Percentiles rank a stretch among this genome's conserved stretches.
These are phyloP conservation scores for Neoitamus cyanurus DNA, from an alignment of 2,888 invertebrate species.

Conservation along the genomic window DNA sequence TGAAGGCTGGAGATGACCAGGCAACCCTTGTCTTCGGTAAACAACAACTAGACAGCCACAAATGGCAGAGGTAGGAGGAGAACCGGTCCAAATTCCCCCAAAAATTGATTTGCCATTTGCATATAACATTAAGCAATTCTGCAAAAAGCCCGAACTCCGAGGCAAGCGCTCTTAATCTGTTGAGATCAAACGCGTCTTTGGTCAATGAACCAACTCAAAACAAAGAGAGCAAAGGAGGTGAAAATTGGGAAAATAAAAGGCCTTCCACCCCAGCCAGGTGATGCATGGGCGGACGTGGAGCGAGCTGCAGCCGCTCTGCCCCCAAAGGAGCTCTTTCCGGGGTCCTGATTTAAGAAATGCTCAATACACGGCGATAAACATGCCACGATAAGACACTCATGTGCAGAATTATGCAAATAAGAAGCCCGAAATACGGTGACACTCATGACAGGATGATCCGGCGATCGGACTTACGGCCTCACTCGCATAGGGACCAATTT, in stretches of 20 bases:
- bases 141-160: not conserved
- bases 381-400: constrained; percentile 1
- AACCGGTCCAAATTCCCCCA: constrained; percentile 2
- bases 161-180: not conserved
- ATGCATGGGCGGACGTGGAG: not conserved
- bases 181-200: not conserved
- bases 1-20: not conserved
- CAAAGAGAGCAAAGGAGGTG: not conserved
- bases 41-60: not conserved
- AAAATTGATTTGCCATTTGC: constrained; percentile 11
- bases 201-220: not conserved
- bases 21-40: constrained; percentile 1
- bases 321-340: constrained; percentile 5
- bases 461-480: not conserved
- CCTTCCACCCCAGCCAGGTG: not conserved
- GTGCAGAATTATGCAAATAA: constrained; percentile 26
- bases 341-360: not conserved
- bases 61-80: not conserved
- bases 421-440: constrained; percentile 7
- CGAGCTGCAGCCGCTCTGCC: not conserved
- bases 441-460: constrained; percentile 27
- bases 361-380: constrained; percentile 13
- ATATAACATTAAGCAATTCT: not conserved
- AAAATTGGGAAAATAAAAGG: not conserved
- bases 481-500: not conserved